phyloP scores from a whole-genome alignment of 2,113 vertebrate species.

The Trichomycterus rosablanca region DNA sequence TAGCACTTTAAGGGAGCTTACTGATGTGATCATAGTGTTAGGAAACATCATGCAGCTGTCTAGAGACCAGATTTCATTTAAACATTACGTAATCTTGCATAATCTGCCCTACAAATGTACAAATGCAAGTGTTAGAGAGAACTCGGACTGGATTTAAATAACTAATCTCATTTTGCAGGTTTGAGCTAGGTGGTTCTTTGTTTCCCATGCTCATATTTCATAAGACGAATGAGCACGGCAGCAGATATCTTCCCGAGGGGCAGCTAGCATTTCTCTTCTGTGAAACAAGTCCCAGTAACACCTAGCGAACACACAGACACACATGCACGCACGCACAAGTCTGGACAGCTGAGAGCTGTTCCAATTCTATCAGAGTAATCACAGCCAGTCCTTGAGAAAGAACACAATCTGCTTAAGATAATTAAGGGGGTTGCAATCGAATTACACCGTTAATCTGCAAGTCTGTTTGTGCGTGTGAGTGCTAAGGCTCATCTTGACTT shows the following conservation, averaged over 20 bases:
- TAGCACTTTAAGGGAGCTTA: not conserved
- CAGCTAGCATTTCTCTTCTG: slow-evolving; percentile 11
- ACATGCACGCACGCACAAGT: slow-evolving; percentile 27
- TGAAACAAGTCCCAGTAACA: slow-evolving; percentile 26
- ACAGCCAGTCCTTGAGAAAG: slow-evolving; percentile 34
- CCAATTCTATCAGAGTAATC: slow-evolving; percentile 44
- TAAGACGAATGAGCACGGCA: slow-evolving; percentile 13
- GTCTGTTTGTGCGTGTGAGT: not conserved
- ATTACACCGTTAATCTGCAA: slow-evolving; percentile 36
- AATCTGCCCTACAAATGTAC: not conserved
- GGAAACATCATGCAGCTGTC: not conserved
- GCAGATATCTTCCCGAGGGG: not conserved
- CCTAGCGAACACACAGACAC: slow-evolving; percentile 13
- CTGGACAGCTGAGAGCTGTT: slow-evolving; percentile 35
- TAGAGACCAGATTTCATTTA: not conserved
- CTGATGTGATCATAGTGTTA: not conserved
- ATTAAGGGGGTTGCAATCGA: slow-evolving; percentile 29
- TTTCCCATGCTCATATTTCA: slow-evolving; percentile 14
- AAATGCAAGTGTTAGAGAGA: not conserved
- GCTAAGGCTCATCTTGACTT: not conserved
- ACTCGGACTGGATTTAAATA: slow-evolving; percentile 6
- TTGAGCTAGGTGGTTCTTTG: not conserved
- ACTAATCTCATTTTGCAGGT: slow-evolving; percentile 10
- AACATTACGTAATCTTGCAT: not conserved
- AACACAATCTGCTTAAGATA: slow-evolving; percentile 40